phyloP scores from a whole-genome alignment of 2,888 invertebrate genomes.

The Ypsolopha scabrella region DNA sequence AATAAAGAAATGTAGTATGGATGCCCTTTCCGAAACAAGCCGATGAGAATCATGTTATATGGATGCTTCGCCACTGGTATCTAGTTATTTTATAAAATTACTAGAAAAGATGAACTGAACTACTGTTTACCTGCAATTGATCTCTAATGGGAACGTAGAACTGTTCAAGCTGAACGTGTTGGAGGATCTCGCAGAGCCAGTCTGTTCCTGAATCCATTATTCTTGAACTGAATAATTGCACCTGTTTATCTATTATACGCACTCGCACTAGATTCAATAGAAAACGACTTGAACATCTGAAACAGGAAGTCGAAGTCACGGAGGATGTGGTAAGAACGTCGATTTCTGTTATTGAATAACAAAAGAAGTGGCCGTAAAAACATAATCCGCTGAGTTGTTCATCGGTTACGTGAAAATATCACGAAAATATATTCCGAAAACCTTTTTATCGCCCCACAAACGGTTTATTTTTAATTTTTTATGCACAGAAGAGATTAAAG shows the following conservation, averaged over 20 bases:
- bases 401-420: background rate
- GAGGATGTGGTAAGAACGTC: conserved; percentile 14
- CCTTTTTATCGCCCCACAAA: background rate
- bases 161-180: conserved; percentile 92
- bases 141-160: conserved; percentile 91
- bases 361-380: background rate
- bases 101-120: too few relatives aligned
- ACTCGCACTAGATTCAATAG: conserved; percentile 16
- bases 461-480: background rate
- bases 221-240: conserved; percentile 10
- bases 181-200: conserved; percentile 87
- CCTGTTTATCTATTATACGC: conserved; percentile 9
- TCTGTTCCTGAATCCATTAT: conserved; percentile 72
- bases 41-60: too few relatives aligned
- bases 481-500: background rate
- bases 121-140: conserved; percentile 81
- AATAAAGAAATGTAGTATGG: too few relatives aligned
- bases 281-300: conserved; percentile 37
- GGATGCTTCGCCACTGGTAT: too few relatives aligned
- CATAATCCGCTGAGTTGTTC: background rate
- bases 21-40: too few relatives aligned
- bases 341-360: background rate
- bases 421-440: too few relatives aligned
- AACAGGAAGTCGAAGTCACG: conserved; percentile 46
- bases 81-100: too few relatives aligned